These are phyloP conservation scores for Drosophila subquinaria DNA, from an alignment of 2,888 invertebrate genomes.

Conservation along the genomic window DNA sequence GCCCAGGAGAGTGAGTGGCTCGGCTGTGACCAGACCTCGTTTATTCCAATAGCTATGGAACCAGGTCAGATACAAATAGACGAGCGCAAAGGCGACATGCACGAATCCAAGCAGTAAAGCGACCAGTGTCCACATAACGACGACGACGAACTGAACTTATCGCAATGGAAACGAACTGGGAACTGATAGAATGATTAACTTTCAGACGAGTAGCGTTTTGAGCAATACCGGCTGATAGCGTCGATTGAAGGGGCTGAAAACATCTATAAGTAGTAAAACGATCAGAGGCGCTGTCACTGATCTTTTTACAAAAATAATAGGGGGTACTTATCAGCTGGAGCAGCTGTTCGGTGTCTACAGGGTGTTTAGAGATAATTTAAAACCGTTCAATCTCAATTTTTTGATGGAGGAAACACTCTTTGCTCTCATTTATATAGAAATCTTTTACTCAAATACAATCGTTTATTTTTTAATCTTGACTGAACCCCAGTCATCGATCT, in stretches of 20 bases:
- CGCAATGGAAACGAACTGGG: constrained; percentile 1
- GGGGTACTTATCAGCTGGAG: neutral
- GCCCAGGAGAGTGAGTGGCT: constrained; percentile 82
- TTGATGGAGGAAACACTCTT: neutral
- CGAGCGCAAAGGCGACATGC: constrained; percentile 35
- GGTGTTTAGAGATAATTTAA: neutral
- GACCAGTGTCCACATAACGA: constrained; percentile 47
- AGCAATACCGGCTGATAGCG: constrained; percentile 19
- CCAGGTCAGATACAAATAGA: constrained; percentile 76
- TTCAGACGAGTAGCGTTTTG: constrained; percentile 1
- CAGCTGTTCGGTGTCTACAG: neutral
- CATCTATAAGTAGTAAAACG: neutral
- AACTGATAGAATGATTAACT: constrained; percentile 41
- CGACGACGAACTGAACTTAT: constrained; percentile 16
- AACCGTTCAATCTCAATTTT: neutral
- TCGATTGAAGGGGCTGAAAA: neutral
- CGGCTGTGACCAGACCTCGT: constrained; percentile 81
- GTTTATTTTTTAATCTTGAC: neutral
- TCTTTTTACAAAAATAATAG: neutral
- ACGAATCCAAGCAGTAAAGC: constrained; percentile 33
- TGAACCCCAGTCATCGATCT: constrained; percentile 4
- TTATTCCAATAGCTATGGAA: constrained; percentile 83
- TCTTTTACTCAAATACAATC: neutral
- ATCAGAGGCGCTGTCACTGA: neutral
- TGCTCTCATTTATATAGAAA: neutral